phyloP scores from a whole-genome alignment of 2,888 invertebrate genomes.

The Nephrotoma flavescens region DNA sequence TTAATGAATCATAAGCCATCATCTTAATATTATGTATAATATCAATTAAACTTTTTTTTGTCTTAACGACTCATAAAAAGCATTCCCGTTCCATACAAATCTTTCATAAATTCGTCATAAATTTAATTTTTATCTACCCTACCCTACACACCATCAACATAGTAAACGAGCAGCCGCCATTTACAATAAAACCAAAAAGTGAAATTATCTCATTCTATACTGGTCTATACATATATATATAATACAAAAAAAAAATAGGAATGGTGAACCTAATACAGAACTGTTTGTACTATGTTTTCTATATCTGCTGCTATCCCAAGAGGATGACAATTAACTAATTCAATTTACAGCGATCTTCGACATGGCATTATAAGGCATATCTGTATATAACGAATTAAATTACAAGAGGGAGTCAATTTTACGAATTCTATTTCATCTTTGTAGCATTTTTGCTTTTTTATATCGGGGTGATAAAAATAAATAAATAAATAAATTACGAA shows the following conservation, averaged over 20 bases:
- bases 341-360: conserved; percentile 4
- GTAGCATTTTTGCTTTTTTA: background rate
- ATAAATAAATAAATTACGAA: background rate
- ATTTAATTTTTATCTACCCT: background rate
- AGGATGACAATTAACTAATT: conserved; percentile 3
- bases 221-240: background rate
- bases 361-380: background rate
- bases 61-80: background rate
- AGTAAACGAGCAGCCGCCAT: background rate
- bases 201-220: background rate
- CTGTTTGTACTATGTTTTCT: background rate
- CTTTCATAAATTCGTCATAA: background rate
- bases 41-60: background rate
- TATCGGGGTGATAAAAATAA: background rate
- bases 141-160: background rate
- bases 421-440: background rate
- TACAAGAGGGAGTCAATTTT: background rate
- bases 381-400: background rate
- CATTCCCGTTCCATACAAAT: background rate
- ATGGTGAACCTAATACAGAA: background rate
- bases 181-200: background rate
- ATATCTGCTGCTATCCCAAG: background rate
- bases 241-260: background rate
- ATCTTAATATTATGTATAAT: background rate
- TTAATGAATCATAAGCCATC: background rate